Evolutionary conservation across 2,113 vertebrate genomes (phyloP).

Genomic region (Lonchura striata): DNA sequence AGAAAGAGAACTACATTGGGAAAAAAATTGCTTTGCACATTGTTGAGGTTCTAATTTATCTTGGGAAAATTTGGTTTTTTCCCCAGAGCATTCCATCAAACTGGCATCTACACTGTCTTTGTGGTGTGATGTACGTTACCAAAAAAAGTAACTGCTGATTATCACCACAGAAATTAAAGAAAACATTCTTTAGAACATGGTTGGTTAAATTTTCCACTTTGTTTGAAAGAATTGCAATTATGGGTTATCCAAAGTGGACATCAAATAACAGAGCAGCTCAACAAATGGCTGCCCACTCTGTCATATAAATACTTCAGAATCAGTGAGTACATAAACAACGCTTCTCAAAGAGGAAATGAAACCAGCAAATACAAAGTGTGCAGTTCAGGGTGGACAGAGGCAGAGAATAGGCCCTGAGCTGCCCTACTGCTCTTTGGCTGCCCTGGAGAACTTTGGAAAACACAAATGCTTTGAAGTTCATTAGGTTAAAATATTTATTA

Average conservation of each 20-base stretch:
- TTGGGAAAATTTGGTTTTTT: neutral
- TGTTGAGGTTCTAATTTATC: neutral
- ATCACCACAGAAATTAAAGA: neutral
- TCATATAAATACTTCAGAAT: neutral
- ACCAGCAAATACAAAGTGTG: neutral
- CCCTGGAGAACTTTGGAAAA: neutral
- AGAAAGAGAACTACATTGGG: neutral
- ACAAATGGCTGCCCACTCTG: neutral
- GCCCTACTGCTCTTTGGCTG: neutral
- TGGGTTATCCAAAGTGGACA: neutral
- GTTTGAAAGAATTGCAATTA: constrained; percentile 19
- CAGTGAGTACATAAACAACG: neutral
- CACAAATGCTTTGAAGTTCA: neutral
- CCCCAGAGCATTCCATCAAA: neutral
- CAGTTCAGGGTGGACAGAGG: neutral
- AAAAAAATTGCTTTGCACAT: neutral
- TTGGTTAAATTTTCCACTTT: neutral
- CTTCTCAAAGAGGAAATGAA: neutral
- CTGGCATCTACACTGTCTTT: neutral
- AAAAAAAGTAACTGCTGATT: constrained; percentile 19
- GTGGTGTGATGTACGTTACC: neutral
- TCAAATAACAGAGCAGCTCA: constrained; percentile 13
- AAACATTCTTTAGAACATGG: neutral
- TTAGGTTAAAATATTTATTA: neutral
- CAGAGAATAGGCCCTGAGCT: neutral